Evolutionary conservation across 2,888 invertebrate genomes (phyloP), one percentile per base, ranked within the genome.

Genomic region (Ligdia adustata): DNA sequence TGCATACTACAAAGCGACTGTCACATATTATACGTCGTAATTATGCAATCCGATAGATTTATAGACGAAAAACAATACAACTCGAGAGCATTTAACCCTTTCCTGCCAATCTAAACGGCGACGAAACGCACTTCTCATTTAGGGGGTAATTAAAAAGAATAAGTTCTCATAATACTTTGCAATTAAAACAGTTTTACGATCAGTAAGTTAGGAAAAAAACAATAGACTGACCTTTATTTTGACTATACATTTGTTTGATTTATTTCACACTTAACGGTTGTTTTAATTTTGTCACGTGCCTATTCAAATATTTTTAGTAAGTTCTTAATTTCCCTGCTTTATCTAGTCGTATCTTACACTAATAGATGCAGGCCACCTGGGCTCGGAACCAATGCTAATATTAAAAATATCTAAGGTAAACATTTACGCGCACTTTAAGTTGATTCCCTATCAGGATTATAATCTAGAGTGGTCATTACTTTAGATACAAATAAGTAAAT

Each of bases 1-100:
- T 87, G 79, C 86, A 87, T 86, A 76, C 75, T 72, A 86, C 82
- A 88, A 85, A 82, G 79, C 82, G 70, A 81, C 82, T 89, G 88
- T 89, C 88, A 82, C 79, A 81, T 75, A 82, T 82, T 82, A 86
- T 87, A 87, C 79, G 73, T 71, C 75, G 79, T 88, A 88, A 89
- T 89, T 87, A 88, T 72, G 66, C 78, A 76, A 75, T 75, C 72
- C 74, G 80, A 78, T 80, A 89, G 84, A 90, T 90, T 90, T 90
- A 90, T 89, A 71, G 82, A 69, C 62, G 58, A 82, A 82, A 88
- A 85, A 90, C 90, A 89, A 90, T 76, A 66, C 64, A 53, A 53
- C 65, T 74, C 63, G 64, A 81, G 73, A 64, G 65, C 70, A 43
- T 69, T 75, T 66, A 79, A 84, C 83, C 82, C 84, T 79, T 83